phyloP scores from a whole-genome alignment of 2,888 invertebrate species.

The Polyommatus iphigenia region DNA sequence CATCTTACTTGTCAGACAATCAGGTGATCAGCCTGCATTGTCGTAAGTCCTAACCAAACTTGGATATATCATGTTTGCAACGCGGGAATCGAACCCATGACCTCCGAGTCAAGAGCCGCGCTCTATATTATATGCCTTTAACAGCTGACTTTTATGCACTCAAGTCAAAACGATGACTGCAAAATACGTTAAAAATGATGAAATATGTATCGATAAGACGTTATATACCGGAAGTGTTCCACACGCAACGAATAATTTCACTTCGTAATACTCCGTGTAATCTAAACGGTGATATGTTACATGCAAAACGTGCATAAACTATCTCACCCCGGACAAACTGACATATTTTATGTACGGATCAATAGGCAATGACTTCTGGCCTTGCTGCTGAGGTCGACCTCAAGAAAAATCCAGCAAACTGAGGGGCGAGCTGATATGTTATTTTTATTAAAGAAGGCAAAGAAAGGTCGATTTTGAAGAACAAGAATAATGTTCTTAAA shows the following conservation, averaged over 20 bases:
- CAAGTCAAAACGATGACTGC: slow-evolving; percentile 1
- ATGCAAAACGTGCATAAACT: slow-evolving; percentile 28
- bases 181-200: slow-evolving; percentile 23
- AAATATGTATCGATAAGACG: slow-evolving; percentile 24
- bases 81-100: too few species aligned
- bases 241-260: slow-evolving; percentile 30
- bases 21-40: too few species aligned
- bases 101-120: too few species aligned
- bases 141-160: background rate
- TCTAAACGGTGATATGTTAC: slow-evolving; percentile 28
- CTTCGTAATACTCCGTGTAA: slow-evolving; percentile 27
- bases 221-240: slow-evolving; percentile 23
- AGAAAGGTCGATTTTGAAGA: too few species aligned
- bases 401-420: background rate
- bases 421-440: background rate
- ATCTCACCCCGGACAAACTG: slow-evolving; percentile 1
- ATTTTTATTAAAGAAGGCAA: background rate
- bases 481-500: too few species aligned
- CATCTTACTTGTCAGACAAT: too few species aligned
- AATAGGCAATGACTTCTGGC: background rate
- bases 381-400: background rate
- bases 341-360: slow-evolving; percentile 24
- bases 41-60: too few species aligned
- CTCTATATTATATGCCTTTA: background rate
- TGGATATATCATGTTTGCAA: too few species aligned